Percentiles rank a stretch among this genome's conserved stretches.
These are phyloP conservation scores for Clusia tigrina DNA, from an alignment of 2,888 invertebrate species.

Conservation along the genomic window DNA sequence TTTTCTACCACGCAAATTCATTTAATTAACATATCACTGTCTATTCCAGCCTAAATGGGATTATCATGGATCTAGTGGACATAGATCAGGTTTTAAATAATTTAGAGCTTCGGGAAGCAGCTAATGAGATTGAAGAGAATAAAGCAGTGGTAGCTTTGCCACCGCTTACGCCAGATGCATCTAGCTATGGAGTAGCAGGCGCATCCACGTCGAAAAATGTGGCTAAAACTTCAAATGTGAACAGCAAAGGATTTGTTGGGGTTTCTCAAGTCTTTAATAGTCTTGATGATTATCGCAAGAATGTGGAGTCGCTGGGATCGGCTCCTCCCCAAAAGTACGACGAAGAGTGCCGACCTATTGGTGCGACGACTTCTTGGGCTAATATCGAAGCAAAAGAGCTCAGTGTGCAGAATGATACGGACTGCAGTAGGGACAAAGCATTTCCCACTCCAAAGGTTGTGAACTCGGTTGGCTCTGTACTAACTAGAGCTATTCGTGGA, in stretches of 20 bases:
- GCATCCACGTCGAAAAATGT: no score
- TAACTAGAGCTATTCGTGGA: not conserved
- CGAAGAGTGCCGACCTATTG: constrained; percentile 23
- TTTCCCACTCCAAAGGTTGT: not conserved
- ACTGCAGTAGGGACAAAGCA: not conserved
- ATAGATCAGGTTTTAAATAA: constrained; percentile 86
- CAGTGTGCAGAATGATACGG: no score
- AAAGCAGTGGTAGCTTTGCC: constrained; percentile 23
- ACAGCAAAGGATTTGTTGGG: constrained; percentile 60
- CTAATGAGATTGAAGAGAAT: constrained; percentile 47
- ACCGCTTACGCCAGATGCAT: constrained; percentile 2
- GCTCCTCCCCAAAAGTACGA: constrained; percentile 35
- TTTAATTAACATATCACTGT: no score
- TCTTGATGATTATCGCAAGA: constrained; percentile 68
- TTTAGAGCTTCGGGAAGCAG: constrained; percentile 77
- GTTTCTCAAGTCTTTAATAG: constrained; percentile 73
- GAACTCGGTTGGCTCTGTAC: not conserved
- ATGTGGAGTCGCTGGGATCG: constrained; percentile 53
- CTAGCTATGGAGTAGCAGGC: constrained; percentile 7
- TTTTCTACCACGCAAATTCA: no score
- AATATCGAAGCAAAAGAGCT: no score
- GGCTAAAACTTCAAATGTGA: constrained; percentile 10
- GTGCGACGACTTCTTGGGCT: not conserved
- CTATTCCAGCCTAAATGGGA: not conserved
- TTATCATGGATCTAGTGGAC: constrained; percentile 69